Evolutionary conservation across 2,888 invertebrate genomes (phyloP), one percentile per base, ranked within the genome.

Genomic region (Parochlus steinenii): DNA sequence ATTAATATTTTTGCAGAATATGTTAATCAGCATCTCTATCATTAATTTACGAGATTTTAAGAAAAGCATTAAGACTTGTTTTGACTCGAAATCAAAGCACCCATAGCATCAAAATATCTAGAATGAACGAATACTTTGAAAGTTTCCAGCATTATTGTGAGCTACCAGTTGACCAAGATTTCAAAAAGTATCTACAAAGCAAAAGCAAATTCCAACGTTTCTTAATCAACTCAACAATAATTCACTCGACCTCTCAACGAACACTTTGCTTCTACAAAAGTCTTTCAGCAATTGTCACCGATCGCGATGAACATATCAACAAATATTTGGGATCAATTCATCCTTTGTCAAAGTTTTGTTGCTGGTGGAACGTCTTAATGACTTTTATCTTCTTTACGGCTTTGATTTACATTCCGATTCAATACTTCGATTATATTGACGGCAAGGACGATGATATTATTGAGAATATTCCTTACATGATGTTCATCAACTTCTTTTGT

Each of bases 301-400:
- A 18, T 10, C 17, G 15, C 12, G 30, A 30, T 24, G 16, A n/a
- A n/a, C 36, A 36, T 30, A 11, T 36, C 10, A 16, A 36, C 17
- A 12, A 17, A 18, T 16, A 36, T 36, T 25, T 25, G 6, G 11
- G 6, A 4, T 30, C 30, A 2, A 30, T 36, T 24, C 36, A 36
- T 36, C 36, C 36, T 12, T 36, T 30, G 16, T 36, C 36, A 14
- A 12, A 16, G 6, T 23, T 36, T 5, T 30, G 24, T 16, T 23
- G 17, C 6, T 7, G 22, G 10, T 30, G 29, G 30, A 30, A 36
- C 8, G 5, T 22, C 12, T 8, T 36, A 5, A 36, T 36, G 22
- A 5, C 18, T 10, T 2, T 30, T 11, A 16, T 30, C 3, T 36
- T 30, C 14, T 14, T 36, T 5, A 10, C 7, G 8, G 36, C 30